Evolutionary conservation across 2,888 invertebrate genomes (phyloP).

Genomic region (Eupithecia inturbata): DNA sequence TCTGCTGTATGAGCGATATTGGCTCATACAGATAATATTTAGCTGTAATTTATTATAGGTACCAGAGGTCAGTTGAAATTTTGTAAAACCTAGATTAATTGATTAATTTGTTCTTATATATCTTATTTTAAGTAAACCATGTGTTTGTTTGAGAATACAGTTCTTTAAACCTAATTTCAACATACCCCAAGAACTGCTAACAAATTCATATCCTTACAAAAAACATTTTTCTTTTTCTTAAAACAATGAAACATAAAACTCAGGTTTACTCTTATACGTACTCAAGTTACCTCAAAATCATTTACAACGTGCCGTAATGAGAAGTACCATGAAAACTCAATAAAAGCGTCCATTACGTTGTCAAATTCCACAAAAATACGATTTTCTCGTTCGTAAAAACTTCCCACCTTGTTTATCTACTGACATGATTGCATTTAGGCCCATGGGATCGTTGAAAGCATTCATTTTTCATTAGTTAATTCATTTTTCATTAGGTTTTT

Average conservation of each 20-base stretch:
- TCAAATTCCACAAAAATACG: conserved; percentile 39
- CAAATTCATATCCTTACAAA: too few relatives aligned
- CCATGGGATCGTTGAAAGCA: conserved; percentile 48
- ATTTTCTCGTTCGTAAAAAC: conserved; percentile 41
- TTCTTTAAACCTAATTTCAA: too few relatives aligned
- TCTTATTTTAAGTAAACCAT: too few relatives aligned
- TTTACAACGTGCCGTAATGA: conserved; percentile 24
- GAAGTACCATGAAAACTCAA: conserved; percentile 32
- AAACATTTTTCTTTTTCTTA: too few relatives aligned
- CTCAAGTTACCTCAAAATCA: conserved; percentile 18
- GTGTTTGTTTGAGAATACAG: too few relatives aligned
- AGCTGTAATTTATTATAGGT: too few relatives aligned
- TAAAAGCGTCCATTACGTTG: conserved; percentile 34
- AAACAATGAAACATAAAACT: not conserved
- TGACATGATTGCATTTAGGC: conserved; percentile 49
- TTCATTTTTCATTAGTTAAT: conserved; percentile 52
- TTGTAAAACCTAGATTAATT: too few relatives aligned
- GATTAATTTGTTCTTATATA: too few relatives aligned
- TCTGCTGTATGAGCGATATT: too few relatives aligned
- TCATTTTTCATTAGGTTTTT: conserved; percentile 52
- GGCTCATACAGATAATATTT: too few relatives aligned
- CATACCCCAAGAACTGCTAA: too few relatives aligned
- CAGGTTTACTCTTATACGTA: not conserved
- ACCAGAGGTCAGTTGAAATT: too few relatives aligned
- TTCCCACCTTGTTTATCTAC: conserved; percentile 41